phyloP scores from a whole-genome alignment of 2,888 invertebrate species.

The Sicus ferrugineus region DNA sequence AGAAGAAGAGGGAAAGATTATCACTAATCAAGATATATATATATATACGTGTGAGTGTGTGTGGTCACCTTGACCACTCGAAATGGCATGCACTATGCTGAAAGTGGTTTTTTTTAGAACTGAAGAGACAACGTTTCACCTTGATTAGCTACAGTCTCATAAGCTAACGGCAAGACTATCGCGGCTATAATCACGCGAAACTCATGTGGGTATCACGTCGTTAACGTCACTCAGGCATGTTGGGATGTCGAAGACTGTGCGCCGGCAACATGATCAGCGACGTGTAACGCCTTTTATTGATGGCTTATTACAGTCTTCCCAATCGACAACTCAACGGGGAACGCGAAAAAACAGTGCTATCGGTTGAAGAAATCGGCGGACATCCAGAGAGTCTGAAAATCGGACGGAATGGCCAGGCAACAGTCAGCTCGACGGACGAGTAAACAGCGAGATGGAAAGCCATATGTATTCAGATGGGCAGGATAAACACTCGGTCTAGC shows the following conservation, averaged over 20 bases:
- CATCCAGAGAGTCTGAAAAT: too few relatives aligned
- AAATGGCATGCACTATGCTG: conserved; percentile 14
- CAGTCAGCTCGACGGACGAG: too few relatives aligned
- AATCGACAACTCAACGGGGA: conserved; percentile 13
- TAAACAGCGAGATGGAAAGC: too few relatives aligned
- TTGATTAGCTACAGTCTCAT: conserved; percentile 52
- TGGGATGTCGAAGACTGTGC: background rate
- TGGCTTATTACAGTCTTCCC: conserved; percentile 2
- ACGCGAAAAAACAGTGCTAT: background rate
- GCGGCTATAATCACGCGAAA: conserved; percentile 13
- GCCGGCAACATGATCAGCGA: background rate
- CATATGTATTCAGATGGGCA: too few relatives aligned
- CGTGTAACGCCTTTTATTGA: conserved; percentile 25
- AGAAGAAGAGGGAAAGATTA: conserved; percentile 42
- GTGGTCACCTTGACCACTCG: conserved; percentile 26
- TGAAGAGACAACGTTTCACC: conserved; percentile 45
- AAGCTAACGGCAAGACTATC: conserved; percentile 16
- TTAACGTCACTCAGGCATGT: background rate
- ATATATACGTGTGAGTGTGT: conserved; percentile 13
- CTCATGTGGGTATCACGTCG: conserved; percentile 25
- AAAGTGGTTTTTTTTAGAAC: conserved; percentile 35
- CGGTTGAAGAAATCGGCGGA: background rate
- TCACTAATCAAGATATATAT: conserved; percentile 58
- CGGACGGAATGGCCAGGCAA: background rate
- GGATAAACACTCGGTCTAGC: background rate